Evolutionary conservation across 2,888 invertebrate species (phyloP), one percentile per base, ranked within the genome.

Genomic region (Julus scandinavius): DNA sequence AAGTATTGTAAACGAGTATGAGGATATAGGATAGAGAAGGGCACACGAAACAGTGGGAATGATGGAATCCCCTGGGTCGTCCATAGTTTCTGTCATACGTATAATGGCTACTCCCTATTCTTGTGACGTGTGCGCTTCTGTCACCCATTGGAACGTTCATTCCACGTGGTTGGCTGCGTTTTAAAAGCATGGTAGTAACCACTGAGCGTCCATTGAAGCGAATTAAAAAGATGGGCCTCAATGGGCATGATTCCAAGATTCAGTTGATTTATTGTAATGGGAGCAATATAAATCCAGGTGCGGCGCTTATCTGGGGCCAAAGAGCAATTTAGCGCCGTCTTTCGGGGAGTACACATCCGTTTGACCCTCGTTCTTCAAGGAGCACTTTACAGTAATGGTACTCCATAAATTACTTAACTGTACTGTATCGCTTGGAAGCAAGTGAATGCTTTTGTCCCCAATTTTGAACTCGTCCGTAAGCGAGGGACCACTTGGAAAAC

Each of bases 161-260:
- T 17, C n/a, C 58, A 17, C 58, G 58, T 58, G 58, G 58, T 58
- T 58, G 17, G 58, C 7, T 58, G 9, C 58, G 5, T 54, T 54
- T 9, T 54, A 54, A 29, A 54, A 54, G 54, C 54, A 17, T 15
- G n/a, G 58, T 58, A 58, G 58, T 58, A n/a, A 58, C 58, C 58
- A 58, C n/a, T 3, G 58, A 6, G n/a, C 58, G 2, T 58, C n/a
- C n/a, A n/a, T 58, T 5, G 17, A 58, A 58, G n/a, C n/a, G 58
- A 58, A 58, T 58, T 58, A 58, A 58, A 58, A 58, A 58, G 58
- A 58, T 58, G 58, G 58, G 58, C 58, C 13, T 58, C 17, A 58
- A 58, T 58, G 58, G 58, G 58, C 58, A 58, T 58, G 58, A 58
- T 58, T 58, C 58, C 58, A 58, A 58, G 58, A 58, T 58, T n/a